These are phyloP conservation scores for Corythoichthys haematopterus DNA, from an alignment of 2,113 vertebrate genomes.

Conservation along the genomic window DNA sequence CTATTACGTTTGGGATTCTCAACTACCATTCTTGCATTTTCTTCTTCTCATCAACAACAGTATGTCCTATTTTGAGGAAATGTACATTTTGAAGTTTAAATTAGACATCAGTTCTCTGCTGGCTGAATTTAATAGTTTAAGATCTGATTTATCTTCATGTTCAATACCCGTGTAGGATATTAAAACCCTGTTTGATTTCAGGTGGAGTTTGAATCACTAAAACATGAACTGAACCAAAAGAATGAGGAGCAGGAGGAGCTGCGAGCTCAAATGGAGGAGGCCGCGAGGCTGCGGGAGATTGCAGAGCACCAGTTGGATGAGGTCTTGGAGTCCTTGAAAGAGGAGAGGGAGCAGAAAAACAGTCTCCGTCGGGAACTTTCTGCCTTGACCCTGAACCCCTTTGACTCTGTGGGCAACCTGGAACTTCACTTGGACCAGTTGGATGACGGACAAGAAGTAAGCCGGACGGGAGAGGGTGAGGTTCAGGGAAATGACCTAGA, in stretches of 20 bases:
- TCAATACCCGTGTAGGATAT: neutral
- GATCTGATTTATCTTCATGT: neutral
- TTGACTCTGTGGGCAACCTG: slow-evolving; percentile 70
- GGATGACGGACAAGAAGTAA: slow-evolving; percentile 65
- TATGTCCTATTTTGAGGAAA: neutral
- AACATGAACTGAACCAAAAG: slow-evolving; percentile 75
- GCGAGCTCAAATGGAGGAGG: slow-evolving; percentile 73
- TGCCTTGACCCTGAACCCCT: slow-evolving; percentile 65
- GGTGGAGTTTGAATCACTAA: slow-evolving; percentile 80
- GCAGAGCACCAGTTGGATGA: slow-evolving; percentile 78
- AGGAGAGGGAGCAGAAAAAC: slow-evolving; percentile 81
- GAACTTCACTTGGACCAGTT: slow-evolving; percentile 72
- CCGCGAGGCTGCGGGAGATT: slow-evolving; percentile 69
- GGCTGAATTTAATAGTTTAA: neutral
- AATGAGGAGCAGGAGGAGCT: slow-evolving; percentile 75
- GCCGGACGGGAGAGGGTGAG: slow-evolving; percentile 44
- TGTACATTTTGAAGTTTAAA: neutral
- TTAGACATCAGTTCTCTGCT: neutral
- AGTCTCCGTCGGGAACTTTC: slow-evolving; percentile 74
- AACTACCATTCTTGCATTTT: neutral
- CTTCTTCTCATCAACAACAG: neutral
- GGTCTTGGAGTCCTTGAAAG: slow-evolving; percentile 77
- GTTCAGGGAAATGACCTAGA: slow-evolving; percentile 71
- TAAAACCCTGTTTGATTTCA: slow-evolving; percentile 26
- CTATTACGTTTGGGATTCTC: neutral